phyloP scores from a whole-genome alignment of 64 coral and sea anemone genomes.

The Stylophora pistillata region DNA sequence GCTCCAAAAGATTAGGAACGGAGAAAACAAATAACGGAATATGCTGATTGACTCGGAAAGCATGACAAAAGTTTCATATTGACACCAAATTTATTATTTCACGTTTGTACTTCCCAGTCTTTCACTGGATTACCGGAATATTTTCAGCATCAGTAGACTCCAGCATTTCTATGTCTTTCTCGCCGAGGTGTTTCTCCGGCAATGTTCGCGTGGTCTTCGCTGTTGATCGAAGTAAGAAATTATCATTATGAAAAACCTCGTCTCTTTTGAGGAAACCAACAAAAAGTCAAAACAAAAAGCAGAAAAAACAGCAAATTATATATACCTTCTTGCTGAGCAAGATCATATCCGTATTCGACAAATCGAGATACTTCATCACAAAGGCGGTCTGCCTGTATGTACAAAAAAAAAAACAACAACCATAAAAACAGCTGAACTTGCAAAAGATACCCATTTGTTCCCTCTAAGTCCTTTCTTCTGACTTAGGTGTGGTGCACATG shows the following conservation, averaged over 20 bases:
- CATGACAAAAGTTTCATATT: too few relatives aligned
- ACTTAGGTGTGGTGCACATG: too few relatives aligned
- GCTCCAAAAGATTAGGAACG: too few relatives aligned
- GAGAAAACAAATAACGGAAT: too few relatives aligned
- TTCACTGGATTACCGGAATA: background rate
- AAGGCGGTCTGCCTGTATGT: conserved; percentile 74
- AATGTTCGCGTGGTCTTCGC: conserved; percentile 6
- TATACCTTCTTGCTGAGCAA: conserved; percentile 75
- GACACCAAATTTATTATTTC: too few relatives aligned
- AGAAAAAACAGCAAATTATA: background rate
- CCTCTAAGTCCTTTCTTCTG: too few relatives aligned
- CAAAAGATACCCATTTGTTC: background rate
- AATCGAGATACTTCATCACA: conserved; percentile 83
- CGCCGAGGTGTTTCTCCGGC: conserved; percentile 6
- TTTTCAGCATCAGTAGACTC: background rate
- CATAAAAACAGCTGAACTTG: background rate
- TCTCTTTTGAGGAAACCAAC: background rate
- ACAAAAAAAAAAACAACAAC: background rate
- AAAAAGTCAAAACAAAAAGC: background rate
- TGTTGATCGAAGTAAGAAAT: background rate
- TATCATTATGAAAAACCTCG: background rate
- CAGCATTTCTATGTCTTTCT: background rate
- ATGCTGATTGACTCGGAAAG: too few relatives aligned
- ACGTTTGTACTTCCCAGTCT: too few relatives aligned
- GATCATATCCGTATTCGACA: conserved; percentile 74